Evolutionary conservation across 2,113 vertebrate species (phyloP), one percentile per base, ranked within the genome.

Genomic region (Sturnus vulgaris): DNA sequence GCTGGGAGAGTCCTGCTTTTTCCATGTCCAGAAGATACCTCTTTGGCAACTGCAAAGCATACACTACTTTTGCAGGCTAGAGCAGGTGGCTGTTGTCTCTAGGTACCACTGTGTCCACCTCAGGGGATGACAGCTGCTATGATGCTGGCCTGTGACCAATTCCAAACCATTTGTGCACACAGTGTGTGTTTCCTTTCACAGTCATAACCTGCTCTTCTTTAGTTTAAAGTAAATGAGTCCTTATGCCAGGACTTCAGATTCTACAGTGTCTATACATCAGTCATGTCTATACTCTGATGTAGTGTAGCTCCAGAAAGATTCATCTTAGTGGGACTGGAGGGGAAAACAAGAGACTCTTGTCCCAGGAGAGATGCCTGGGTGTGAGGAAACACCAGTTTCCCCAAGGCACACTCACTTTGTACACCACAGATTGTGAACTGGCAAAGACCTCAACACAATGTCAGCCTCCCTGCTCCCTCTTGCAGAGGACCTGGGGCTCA

Each of bases 141-240:
- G 7, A 21, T 2, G 3, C 24, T 2, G 1, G n/a, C 31, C 66
- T 0, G 0, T n/a, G 42, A 71, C 28, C 3, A 14, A 15, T 19
- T 57, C 50, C 31, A 79, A 35, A 12, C 31, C 49, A 7, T 52
- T 4, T 63, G 46, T 61, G 70, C 79, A 28, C 10, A 42, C 23
- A 33, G 22, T 7, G 6, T 25, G 44, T 55, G 24, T 44, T 31
- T 81, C 31, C 59, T 83, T 81, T 69, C 40, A 47, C 22, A 47
- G 44, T n/a, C 44, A n/a, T 6, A 39, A 11, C 12, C 30, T 52
- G 12, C 20, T 47, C 39, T 53, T 79, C 63, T 81, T 69, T 40
- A 31, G 52, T 47, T 69, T 73, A 61, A 86, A 91, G 49, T 11
- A 71, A 76, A 64, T 42, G 1, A 30, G 37, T 56, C 35, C 46